Evolutionary conservation across 2,113 vertebrate genomes (phyloP).

Genomic region (Hirundichthys speculiger): DNA sequence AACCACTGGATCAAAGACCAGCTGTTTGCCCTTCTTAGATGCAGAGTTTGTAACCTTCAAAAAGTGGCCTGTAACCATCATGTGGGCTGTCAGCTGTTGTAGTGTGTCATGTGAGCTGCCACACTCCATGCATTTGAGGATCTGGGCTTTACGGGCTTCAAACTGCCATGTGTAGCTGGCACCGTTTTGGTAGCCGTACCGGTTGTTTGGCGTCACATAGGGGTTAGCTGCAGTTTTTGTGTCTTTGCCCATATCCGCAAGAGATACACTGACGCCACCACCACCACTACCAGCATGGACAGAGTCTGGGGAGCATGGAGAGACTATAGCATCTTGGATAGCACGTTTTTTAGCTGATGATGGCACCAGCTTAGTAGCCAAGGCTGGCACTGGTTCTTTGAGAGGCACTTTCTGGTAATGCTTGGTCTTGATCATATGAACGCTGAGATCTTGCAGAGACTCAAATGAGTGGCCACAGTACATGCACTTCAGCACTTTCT

Average conservation of each 20-base stretch:
- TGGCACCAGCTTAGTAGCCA: conserved; percentile 92
- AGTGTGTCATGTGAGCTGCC: conserved; percentile 98
- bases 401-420: conserved; percentile 99
- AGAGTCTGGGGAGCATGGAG: conserved; percentile 94
- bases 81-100: conserved; percentile 98
- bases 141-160: conserved; percentile 97
- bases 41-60: conserved; percentile 97
- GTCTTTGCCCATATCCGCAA: conserved; percentile 80
- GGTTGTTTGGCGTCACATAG: conserved; percentile 97
- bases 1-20: conserved; percentile 93
- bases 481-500: conserved; percentile 99
- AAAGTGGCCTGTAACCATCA: conserved; percentile 99
- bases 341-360: conserved; percentile 93
- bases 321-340: conserved; percentile 88
- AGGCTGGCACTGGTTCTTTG: conserved; percentile 98
- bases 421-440: conserved; percentile 99
- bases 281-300: conserved; percentile 82
- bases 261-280: conserved; percentile 78
- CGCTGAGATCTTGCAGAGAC: conserved; percentile 97
- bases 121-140: conserved; percentile 99
- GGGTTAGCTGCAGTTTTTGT: conserved; percentile 90
- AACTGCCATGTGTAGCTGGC: conserved; percentile 99
- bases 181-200: conserved; percentile 98
- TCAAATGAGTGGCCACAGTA: conserved; percentile 99
- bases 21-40: conserved; percentile 97